Evolutionary conservation across 2,113 vertebrate genomes (phyloP), one percentile per base, ranked within the genome.

Genomic region (Dasyurus viverrinus): DNA sequence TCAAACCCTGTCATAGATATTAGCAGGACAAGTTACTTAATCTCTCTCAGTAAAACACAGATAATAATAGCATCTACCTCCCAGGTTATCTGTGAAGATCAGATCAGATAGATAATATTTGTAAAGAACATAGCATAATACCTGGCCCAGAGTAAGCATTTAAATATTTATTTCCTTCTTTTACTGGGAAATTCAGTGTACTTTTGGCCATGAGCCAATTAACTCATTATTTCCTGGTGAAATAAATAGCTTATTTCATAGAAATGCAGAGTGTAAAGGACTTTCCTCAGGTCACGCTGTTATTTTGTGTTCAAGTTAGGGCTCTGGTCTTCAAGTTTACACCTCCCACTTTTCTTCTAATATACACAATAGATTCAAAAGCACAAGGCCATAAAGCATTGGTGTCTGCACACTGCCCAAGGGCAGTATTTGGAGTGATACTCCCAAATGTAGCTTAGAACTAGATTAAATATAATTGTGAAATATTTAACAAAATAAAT

Each of bases 221-320:
- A 57, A 27, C 54, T 93, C 53, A 68, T 27, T 48, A 30, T 12
- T 90, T 24, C 3, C 50, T 25, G 25, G 54, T 3, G 26, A 91
- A 60, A 46, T 84, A 14, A 48, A 92, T 8, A 46, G 47, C 53
- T 55, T 91, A 89, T 92, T 57, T 57, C 93, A 42, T 54, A 96
- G 53, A 94, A 92, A 92, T 89, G 91, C 7, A 36, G 2, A 42
- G 27, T 53, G 2, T 47, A 92, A 89, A 93, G 50, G 3, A 48
- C 16, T 50, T 91, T 24, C 14, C 57, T 46, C 93, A 89, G 48
- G 68, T 90, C 50, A 92, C n/a, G 94, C 84, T 47, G 30, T 54
- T 27, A 92, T 25, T 48, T 84, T 24, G 46, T 84, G 89, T 91
- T 27, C 52, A 76, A 95, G 68, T 57, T 54, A 11, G 60, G 23